phyloP scores from a whole-genome alignment of 2,888 invertebrate genomes.

The Papilio demoleus region DNA sequence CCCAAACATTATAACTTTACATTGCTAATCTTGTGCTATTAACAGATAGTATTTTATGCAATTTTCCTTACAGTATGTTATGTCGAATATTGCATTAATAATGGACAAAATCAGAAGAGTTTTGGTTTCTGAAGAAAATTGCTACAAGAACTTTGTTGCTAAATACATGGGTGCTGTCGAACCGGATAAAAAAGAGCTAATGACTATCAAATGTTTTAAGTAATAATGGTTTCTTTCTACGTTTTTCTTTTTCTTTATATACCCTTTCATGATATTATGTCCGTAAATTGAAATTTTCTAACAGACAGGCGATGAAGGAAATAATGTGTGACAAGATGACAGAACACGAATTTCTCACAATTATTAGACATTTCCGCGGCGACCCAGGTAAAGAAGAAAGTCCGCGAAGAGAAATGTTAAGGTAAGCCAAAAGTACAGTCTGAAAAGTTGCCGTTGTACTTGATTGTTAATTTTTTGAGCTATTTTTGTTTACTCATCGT shows the following conservation, averaged over 20 bases:
- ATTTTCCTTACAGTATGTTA: slow-evolving; percentile 84
- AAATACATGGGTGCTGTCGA: slow-evolving; percentile 83
- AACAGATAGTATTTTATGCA: slow-evolving; percentile 1
- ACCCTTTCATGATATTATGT: too few relatives aligned
- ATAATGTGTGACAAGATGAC: slow-evolving; percentile 87
- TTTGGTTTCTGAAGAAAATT: slow-evolving; percentile 83
- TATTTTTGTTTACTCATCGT: not conserved
- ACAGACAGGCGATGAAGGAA: slow-evolving; percentile 86
- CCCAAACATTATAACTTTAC: too few relatives aligned
- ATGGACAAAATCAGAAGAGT: slow-evolving; percentile 89
- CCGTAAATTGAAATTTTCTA: too few relatives aligned
- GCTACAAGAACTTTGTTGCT: slow-evolving; percentile 90
- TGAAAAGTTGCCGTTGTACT: not conserved
- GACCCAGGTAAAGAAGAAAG: slow-evolving; percentile 78
- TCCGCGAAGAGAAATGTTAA: slow-evolving; percentile 71
- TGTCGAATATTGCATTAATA: slow-evolving; percentile 88
- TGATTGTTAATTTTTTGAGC: not conserved
- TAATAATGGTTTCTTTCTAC: slow-evolving; percentile 52
- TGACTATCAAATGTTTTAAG: slow-evolving; percentile 76
- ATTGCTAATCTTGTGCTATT: too few relatives aligned
- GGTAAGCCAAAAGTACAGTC: slow-evolving; percentile 52
- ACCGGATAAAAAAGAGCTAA: slow-evolving; percentile 68
- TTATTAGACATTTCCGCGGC: slow-evolving; percentile 88
- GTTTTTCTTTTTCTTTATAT: too few relatives aligned
- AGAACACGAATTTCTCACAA: slow-evolving; percentile 91